Conservation (phyloP, 2,888 invertebrate genomes). For the Eueremaeus valkanovi region DNA sequence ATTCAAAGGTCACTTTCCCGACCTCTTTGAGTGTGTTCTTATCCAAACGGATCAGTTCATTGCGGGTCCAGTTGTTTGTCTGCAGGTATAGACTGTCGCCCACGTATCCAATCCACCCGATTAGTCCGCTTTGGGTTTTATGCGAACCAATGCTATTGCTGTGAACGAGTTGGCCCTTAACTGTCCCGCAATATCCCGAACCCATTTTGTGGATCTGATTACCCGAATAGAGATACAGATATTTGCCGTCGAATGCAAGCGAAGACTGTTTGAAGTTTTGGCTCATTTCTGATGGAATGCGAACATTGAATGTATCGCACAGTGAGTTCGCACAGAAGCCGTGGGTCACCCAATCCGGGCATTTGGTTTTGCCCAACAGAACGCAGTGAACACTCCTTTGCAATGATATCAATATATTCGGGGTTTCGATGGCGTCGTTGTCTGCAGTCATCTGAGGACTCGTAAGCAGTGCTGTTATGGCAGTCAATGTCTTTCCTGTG, state of each 20-base stretch:
- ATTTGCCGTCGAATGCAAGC: slow-evolving; percentile 84
- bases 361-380: slow-evolving; percentile 72
- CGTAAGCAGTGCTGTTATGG: slow-evolving; percentile 81
- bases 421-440: slow-evolving; percentile 52
- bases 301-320: slow-evolving; percentile 46
- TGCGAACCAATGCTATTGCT: slow-evolving; percentile 29
- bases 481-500: slow-evolving; percentile 80
- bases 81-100: slow-evolving; percentile 75
- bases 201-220: slow-evolving; percentile 87
- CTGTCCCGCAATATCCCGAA: slow-evolving; percentile 87
- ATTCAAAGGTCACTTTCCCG: slow-evolving; percentile 27
- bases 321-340: slow-evolving; percentile 73
- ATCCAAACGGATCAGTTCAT: slow-evolving; percentile 59
- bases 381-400: slow-evolving; percentile 86
- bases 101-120: slow-evolving; percentile 41
- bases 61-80: slow-evolving; percentile 57
- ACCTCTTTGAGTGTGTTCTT: slow-evolving; percentile 56
- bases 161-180: slow-evolving; percentile 61
- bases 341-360: slow-evolving; percentile 82
- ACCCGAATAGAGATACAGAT: slow-evolving; percentile 72
- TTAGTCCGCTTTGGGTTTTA: slow-evolving; percentile 29
- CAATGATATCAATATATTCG: slow-evolving; percentile 73
- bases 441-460: slow-evolving; percentile 59
- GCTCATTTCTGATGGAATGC: slow-evolving; percentile 42
- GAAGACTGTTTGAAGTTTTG: slow-evolving; percentile 46